Evolutionary conservation across 1,140 invertebrate genomes (phyloP).

Genomic region (Megathymus violae): DNA sequence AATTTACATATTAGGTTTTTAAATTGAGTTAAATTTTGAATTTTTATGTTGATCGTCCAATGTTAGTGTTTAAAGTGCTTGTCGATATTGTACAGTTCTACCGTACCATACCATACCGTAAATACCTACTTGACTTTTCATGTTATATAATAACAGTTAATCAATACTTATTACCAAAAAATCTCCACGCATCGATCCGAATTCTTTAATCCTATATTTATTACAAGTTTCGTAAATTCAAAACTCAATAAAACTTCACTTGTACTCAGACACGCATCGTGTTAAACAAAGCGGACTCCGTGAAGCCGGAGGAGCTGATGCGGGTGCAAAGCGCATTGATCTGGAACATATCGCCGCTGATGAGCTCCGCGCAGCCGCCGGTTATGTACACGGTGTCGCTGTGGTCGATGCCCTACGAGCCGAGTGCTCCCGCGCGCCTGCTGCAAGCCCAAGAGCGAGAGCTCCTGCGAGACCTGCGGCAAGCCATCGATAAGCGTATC

Average conservation of each 20-base stretch:
- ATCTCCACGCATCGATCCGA: too few species aligned
- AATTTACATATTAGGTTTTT: too few species aligned
- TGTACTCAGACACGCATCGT: constrained; percentile 91
- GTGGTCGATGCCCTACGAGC: constrained; percentile 94
- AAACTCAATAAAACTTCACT: constrained; percentile 9
- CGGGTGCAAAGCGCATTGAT: constrained; percentile 96
- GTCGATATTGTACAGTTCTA: too few species aligned
- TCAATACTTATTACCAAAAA: too few species aligned
- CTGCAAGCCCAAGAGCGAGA: constrained; percentile 94
- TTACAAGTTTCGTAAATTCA: not conserved
- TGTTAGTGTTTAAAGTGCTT: too few species aligned
- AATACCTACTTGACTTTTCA: too few species aligned
- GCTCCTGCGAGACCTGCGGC: constrained; percentile 92
- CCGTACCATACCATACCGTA: too few species aligned
- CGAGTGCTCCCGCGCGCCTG: constrained; percentile 89
- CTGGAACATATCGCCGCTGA: constrained; percentile 97
- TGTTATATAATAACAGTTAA: too few species aligned
- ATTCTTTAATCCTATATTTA: not conserved
- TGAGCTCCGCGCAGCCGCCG: constrained; percentile 96
- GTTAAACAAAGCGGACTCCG: constrained; percentile 97
- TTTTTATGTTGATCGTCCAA: too few species aligned
- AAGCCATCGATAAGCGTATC: constrained; percentile 93
- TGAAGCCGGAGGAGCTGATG: constrained; percentile 96
- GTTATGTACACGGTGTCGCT: constrained; percentile 96
- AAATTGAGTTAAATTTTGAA: too few species aligned